phyloP scores from a whole-genome alignment of 2,113 vertebrate genomes.

The Chaetodon trifascialis region DNA sequence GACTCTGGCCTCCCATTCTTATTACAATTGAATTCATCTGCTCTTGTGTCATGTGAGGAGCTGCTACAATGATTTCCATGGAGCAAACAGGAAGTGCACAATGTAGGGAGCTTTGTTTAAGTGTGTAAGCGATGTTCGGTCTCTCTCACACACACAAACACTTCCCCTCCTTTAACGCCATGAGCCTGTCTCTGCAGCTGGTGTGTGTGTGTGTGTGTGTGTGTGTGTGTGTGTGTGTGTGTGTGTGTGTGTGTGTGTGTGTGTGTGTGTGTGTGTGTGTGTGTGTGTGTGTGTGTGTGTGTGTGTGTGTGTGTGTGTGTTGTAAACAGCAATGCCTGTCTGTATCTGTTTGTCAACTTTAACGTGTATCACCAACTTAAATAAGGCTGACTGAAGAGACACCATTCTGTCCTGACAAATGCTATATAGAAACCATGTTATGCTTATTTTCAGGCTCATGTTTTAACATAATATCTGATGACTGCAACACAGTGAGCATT shows the following conservation, averaged over 20 bases:
- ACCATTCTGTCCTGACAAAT: conserved; percentile 36
- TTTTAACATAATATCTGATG: too few species aligned
- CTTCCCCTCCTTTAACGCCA: background rate
- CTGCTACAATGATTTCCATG: conserved; percentile 27
- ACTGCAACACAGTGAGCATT: too few species aligned
- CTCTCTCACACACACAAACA: background rate
- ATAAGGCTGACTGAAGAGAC: conserved; percentile 32
- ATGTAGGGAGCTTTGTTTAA: conserved; percentile 31
- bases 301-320: too few species aligned
- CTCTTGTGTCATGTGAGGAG: conserved; percentile 37
- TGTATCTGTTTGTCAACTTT: conserved; percentile 63
- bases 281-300: too few species aligned
- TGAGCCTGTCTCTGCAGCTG: conserved; percentile 11
- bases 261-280: too few species aligned
- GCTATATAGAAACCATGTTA: background rate
- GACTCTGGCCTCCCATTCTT: background rate
- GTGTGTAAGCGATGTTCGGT: background rate
- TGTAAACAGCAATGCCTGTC: too few species aligned
- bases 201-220: conserved; percentile 59
- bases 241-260: too few species aligned
- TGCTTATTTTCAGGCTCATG: too few species aligned
- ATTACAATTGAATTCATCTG: conserved; percentile 45
- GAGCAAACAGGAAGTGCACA: conserved; percentile 56
- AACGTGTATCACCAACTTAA: conserved; percentile 55
- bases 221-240: too few species aligned